Conservation (phyloP, 1,140 invertebrate genomes). For the Musca vetustissima region DNA sequence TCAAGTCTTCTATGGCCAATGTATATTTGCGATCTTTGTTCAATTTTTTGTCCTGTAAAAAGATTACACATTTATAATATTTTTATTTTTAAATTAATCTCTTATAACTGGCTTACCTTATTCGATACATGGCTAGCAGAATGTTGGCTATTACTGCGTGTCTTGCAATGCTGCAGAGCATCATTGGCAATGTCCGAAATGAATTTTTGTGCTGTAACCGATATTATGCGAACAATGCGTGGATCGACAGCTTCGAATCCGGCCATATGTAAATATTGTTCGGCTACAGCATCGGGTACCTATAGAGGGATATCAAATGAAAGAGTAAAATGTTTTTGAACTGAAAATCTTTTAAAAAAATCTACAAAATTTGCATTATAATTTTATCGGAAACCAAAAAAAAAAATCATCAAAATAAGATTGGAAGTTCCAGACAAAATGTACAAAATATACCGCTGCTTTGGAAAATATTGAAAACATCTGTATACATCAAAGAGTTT, state of each 20-base stretch:
- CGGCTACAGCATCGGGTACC: slow-evolving; percentile 68
- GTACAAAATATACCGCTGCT: too few species aligned
- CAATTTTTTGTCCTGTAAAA: slow-evolving; percentile 37
- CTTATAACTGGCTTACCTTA: slow-evolving; percentile 34
- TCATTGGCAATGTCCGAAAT: slow-evolving; percentile 97
- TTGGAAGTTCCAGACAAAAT: too few species aligned
- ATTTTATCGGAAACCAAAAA: too few species aligned
- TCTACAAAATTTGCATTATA: too few species aligned
- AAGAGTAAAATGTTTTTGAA: too few species aligned
- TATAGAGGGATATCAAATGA: too few species aligned
- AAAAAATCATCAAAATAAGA: too few species aligned
- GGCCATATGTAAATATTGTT: slow-evolving; percentile 79
- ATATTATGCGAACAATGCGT: slow-evolving; percentile 81
- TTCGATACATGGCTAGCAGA: slow-evolving; percentile 50
- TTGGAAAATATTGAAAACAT: too few species aligned
- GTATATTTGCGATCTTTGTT: slow-evolving; percentile 86
- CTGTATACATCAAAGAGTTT: too few species aligned
- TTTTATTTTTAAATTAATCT: not conserved
- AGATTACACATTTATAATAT: not conserved
- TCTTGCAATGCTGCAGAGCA: slow-evolving; percentile 94
- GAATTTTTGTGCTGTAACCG: slow-evolving; percentile 94
- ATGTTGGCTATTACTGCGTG: slow-evolving; percentile 70
- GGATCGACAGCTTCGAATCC: slow-evolving; percentile 91
- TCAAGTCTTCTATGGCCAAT: slow-evolving; percentile 92
- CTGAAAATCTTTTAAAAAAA: too few species aligned